phyloP scores from a whole-genome alignment of 2,113 vertebrate genomes.

The Megaceryle maxima region DNA sequence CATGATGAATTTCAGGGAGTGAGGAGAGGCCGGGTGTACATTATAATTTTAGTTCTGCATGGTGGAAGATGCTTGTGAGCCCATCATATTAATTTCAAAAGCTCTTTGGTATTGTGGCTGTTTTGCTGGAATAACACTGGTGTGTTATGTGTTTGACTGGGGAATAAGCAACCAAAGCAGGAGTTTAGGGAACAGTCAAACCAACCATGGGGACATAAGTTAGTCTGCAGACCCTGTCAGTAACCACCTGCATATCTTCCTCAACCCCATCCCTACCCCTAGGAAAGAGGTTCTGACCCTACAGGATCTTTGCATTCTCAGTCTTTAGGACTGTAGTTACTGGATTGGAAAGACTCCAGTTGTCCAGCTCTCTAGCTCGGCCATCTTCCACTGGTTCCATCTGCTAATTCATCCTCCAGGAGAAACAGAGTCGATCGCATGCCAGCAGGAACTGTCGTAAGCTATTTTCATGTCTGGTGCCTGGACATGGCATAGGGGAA shows the following conservation, averaged over 20 bases:
- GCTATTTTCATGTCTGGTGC: not conserved
- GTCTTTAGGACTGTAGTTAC: not conserved
- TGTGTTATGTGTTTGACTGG: not conserved
- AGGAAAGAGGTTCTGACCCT: not conserved
- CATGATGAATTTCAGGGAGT: not conserved
- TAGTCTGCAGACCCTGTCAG: not conserved
- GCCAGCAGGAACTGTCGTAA: conserved; percentile 18
- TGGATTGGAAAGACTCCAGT: conserved; percentile 10
- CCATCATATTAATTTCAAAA: not conserved
- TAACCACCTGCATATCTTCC: not conserved
- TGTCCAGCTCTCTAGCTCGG: not conserved
- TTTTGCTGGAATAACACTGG: not conserved
- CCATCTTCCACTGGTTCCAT: not conserved
- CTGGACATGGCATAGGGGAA: not conserved
- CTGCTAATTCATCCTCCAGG: not conserved
- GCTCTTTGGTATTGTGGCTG: not conserved
- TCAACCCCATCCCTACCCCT: not conserved
- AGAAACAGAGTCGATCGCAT: not conserved
- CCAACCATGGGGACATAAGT: not conserved
- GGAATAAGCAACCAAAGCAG: not conserved
- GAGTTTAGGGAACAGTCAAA: not conserved
- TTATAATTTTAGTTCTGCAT: conserved; percentile 11
- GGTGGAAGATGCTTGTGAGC: not conserved
- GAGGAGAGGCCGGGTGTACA: not conserved
- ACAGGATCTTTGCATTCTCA: not conserved